Evolutionary conservation across 1,140 invertebrate genomes (phyloP), one percentile per base, ranked within the genome.

Genomic region (Lineus longissimus): DNA sequence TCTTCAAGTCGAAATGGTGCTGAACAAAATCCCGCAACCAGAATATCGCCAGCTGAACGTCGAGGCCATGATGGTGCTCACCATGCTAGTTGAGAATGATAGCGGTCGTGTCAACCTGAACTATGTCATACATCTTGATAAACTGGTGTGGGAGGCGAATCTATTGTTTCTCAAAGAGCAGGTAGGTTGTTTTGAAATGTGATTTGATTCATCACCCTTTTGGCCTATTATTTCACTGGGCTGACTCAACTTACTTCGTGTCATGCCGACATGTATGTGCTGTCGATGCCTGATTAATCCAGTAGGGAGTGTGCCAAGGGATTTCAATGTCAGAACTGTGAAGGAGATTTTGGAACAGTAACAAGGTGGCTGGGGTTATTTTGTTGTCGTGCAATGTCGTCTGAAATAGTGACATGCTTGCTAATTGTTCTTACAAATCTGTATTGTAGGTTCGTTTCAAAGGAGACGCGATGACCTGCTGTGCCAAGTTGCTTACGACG

Each of bases 11-110:
- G 97, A 99, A 82, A 93, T 92, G n/a, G 93, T 97, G 6, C 83
- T 99, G 25, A 99, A 98, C 78, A 89, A 90, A 19, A 97, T 99
- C 70, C 94, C 95, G 0, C 93, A 98, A 80, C 97, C 97, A 9
- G 97, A 99, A 81, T 99, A 98, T 82, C 86, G 97, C 43, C 97
- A 99, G 79, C 80, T 99, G 63, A 90, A 98, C 45, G 96, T 99
- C 0, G 97, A 99, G 83, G 95, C 94, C 11, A 82, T 98, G 6
- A 97, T 97, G 92, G 93, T 98, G 7, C 82, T 99, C 0, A 96
- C 94, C 0, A 77, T 98, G 30, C 86, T 98, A 1, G 89, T 78
- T 11, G 73, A 81, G 67, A 67, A 75, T 65, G 76, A 76, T 63
- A 61, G 96, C 79, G 88, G 95, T 70, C 87, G 90, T 87, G 88